Evolutionary conservation across 2,113 vertebrate species (phyloP).

Genomic region (Gnathonemus echidnorhynchus): DNA sequence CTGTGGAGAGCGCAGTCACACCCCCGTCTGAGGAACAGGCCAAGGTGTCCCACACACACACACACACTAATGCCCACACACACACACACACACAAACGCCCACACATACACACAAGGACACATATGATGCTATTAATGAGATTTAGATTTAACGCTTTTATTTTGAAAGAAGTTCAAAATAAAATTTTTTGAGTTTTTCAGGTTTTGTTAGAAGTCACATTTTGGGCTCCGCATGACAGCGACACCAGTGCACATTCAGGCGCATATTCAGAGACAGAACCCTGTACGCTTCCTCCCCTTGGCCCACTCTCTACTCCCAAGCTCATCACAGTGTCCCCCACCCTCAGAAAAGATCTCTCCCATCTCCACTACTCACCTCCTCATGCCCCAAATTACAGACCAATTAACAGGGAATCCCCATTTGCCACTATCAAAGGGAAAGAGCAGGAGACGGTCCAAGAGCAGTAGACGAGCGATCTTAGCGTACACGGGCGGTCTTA

Average conservation of each 20-base stretch:
- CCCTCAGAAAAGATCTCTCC: not conserved
- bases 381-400: not conserved
- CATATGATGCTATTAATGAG: not conserved
- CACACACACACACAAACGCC: not conserved
- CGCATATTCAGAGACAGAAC: not conserved
- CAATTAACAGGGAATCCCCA: not conserved
- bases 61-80: not conserved
- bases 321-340: not conserved
- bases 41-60: not conserved
- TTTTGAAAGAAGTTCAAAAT: not conserved
- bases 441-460: not conserved
- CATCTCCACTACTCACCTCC: not conserved
- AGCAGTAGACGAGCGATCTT: not conserved
- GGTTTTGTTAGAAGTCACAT: not conserved
- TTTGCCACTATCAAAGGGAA: not conserved
- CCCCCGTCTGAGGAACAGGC: not conserved
- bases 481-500: not conserved
- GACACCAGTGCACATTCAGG: not conserved
- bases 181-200: not conserved
- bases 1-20: not conserved
- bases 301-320: not conserved
- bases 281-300: not conserved
- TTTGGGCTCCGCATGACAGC: not conserved
- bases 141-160: not conserved
- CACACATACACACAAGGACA: not conserved